phyloP scores from a whole-genome alignment of 2,113 vertebrate species.

The Microcebus murinus region DNA sequence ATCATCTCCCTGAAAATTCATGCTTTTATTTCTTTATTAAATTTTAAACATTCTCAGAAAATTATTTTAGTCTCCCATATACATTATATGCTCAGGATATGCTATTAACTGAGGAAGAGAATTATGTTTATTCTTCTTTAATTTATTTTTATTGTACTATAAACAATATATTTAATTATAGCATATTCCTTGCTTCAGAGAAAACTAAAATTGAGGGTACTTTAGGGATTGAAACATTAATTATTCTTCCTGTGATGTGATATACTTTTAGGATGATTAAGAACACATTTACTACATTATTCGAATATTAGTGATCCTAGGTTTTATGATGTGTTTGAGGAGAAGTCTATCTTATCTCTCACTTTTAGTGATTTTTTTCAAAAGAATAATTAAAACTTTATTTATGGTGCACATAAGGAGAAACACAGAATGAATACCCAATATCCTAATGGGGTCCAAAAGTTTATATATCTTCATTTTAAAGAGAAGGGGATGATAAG shows the following conservation, averaged over 20 bases:
- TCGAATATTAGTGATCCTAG: neutral
- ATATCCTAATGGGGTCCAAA: too few relatives aligned
- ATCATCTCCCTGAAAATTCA: neutral
- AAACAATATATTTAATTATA: neutral
- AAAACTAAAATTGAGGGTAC: neutral
- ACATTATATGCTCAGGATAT: neutral
- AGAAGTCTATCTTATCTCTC: neutral
- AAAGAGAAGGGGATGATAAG: too few relatives aligned
- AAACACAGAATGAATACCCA: too few relatives aligned
- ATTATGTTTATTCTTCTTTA: neutral
- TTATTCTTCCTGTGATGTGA: neutral
- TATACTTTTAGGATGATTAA: neutral
- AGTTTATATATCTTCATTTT: too few relatives aligned
- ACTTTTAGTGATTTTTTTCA: neutral
- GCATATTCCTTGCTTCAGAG: neutral
- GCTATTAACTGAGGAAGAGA: neutral
- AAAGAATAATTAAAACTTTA: too few relatives aligned
- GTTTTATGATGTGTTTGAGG: neutral
- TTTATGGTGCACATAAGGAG: too few relatives aligned
- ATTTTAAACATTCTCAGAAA: neutral
- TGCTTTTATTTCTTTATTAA: neutral
- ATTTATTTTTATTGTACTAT: neutral
- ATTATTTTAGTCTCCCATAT: neutral
- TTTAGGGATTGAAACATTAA: neutral
- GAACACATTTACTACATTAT: neutral